A percentile compares a stretch with the other conserved stretches of the same genome.
Evolutionary conservation across 2,113 vertebrate genomes (phyloP).

Genomic region (Dicerorhinus sumatrensis): DNA sequence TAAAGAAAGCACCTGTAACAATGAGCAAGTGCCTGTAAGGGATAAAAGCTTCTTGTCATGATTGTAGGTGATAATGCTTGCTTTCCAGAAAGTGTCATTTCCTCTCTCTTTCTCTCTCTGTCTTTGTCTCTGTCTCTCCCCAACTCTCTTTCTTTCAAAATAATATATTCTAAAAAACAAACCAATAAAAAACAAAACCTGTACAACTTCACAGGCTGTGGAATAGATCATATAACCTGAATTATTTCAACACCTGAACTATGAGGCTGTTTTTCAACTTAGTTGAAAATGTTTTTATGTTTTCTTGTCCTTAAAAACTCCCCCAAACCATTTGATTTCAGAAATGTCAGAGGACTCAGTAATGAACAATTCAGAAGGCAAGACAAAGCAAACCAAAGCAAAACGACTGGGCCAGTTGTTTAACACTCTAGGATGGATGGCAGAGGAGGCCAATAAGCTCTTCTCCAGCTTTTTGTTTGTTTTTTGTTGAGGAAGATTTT

Average conservation of each 20-base stretch:
- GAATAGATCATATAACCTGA: background rate
- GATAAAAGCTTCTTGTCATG: background rate
- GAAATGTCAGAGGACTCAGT: background rate
- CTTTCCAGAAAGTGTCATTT: background rate
- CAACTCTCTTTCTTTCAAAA: background rate
- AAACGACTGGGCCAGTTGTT: background rate
- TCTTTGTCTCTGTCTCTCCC: background rate
- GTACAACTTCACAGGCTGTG: background rate
- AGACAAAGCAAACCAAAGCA: background rate
- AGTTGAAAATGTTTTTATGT: background rate
- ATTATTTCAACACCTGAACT: background rate
- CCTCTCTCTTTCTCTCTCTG: background rate
- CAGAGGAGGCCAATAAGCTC: background rate
- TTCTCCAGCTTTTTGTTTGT: background rate
- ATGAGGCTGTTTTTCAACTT: constrained; percentile 1
- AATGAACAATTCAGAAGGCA: background rate
- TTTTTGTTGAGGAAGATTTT: too few relatives aligned
- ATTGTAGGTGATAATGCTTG: background rate
- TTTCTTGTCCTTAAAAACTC: background rate
- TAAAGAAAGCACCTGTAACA: background rate
- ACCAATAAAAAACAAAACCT: background rate
- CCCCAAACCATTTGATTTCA: background rate
- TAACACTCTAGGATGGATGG: background rate
- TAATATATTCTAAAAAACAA: background rate
- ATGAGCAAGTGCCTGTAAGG: background rate